Evolutionary conservation across 2,113 vertebrate genomes (phyloP).

Genomic region (Symphodus melops): DNA sequence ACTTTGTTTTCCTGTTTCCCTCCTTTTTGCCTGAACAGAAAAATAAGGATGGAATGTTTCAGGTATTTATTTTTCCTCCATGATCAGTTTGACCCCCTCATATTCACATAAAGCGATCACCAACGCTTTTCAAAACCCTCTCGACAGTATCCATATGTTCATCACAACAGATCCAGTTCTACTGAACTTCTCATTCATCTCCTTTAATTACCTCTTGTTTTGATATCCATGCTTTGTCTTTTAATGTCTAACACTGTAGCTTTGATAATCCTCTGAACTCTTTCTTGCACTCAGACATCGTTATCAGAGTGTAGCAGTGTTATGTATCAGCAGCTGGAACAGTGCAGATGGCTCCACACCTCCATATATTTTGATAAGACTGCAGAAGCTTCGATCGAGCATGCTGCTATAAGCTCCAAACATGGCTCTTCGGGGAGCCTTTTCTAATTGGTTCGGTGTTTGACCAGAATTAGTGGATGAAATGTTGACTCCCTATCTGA

Average conservation of each 20-base stretch:
- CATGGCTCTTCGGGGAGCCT: constrained; percentile 34
- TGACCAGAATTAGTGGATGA: constrained; percentile 33
- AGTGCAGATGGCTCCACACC: constrained; percentile 15
- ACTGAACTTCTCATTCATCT: neutral
- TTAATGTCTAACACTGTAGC: constrained; percentile 34
- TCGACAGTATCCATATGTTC: constrained; percentile 1
- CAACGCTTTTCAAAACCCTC: neutral
- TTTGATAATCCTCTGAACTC: constrained; percentile 57
- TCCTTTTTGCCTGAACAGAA: constrained; percentile 83
- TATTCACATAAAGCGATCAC: neutral
- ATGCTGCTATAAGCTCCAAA: constrained; percentile 27
- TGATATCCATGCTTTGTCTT: constrained; percentile 27
- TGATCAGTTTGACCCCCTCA: constrained; percentile 24
- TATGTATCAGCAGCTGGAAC: constrained; percentile 35
- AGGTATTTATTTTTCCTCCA: constrained; percentile 85
- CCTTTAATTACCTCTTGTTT: constrained; percentile 37
- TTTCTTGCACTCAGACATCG: constrained; percentile 29
- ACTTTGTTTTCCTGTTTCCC: constrained; percentile 66
- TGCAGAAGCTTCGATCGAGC: constrained; percentile 31
- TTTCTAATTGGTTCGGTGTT: constrained; percentile 47
- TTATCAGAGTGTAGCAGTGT: constrained; percentile 51
- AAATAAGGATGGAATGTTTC: constrained; percentile 91
- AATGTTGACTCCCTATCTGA: constrained; percentile 5
- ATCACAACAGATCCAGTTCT: neutral
- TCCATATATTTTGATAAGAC: constrained; percentile 43